Percentiles rank a stretch among this genome's conserved stretches.
Conservation (phyloP, 2,113 vertebrate genomes). For the Elephantulus edwardii region DNA sequence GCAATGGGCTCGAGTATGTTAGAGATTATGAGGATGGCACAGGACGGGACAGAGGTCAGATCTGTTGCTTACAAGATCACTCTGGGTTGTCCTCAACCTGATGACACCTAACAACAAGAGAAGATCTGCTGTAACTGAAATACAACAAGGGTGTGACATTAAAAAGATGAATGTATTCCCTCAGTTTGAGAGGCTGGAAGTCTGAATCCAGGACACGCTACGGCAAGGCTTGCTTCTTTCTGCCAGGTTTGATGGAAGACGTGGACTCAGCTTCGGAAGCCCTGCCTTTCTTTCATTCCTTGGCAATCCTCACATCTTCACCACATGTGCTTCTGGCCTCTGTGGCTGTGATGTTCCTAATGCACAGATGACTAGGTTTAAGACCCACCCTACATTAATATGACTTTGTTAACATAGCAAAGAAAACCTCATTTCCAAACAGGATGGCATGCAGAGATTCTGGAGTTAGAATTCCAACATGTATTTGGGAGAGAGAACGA, state of each 20-base stretch:
- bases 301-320: neutral
- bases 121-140: too few relatives aligned
- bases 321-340: neutral
- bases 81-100: too few relatives aligned
- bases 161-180: too few relatives aligned
- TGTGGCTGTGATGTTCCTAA: neutral
- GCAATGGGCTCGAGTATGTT: too few relatives aligned
- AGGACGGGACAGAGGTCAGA: too few relatives aligned
- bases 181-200: neutral
- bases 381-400: neutral
- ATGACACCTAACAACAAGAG: too few relatives aligned
- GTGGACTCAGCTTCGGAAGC: neutral
- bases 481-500: neutral
- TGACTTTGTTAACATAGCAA: neutral
- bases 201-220: neutral
- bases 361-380: neutral
- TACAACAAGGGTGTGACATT: too few relatives aligned
- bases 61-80: too few relatives aligned
- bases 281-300: neutral
- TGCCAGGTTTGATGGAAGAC: neutral
- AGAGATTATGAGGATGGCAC: too few relatives aligned
- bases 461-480: neutral
- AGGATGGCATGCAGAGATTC: neutral
- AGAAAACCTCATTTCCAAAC: neutral
- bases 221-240: neutral